Evolutionary conservation across 2,797 vertebrate species (phyloP).

Genomic region (Anabas testudineus): DNA sequence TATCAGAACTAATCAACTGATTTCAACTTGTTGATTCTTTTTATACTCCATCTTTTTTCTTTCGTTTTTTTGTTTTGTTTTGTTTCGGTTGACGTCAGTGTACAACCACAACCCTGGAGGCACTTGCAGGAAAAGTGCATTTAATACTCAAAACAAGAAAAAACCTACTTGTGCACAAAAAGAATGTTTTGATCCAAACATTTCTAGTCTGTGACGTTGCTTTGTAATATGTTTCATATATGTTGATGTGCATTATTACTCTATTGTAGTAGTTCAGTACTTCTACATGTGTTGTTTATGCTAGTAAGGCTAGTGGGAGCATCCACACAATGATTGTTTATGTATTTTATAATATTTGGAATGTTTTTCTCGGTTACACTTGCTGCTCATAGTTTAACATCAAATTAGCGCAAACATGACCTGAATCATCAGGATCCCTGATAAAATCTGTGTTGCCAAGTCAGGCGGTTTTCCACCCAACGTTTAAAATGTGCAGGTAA

Average conservation of each 20-base stretch:
- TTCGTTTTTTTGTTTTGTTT: constrained; percentile 37
- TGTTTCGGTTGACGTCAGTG: constrained; percentile 60
- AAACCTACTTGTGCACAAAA: constrained; percentile 39
- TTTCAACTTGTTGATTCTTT: constrained; percentile 88
- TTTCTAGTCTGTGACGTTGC: constrained; percentile 88
- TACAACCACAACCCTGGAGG: constrained; percentile 74
- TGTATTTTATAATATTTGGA: constrained; percentile 77
- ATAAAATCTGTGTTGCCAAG: constrained; percentile 15
- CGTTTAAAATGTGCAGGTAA: no score
- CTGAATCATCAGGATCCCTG: constrained; percentile 5
- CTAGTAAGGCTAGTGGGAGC: constrained; percentile 82
- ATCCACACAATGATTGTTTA: constrained; percentile 62
- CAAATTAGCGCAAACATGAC: constrained; percentile 30
- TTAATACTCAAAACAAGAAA: constrained; percentile 63
- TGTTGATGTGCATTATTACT: constrained; percentile 81
- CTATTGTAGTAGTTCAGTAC: constrained; percentile 82
- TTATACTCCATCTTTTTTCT: constrained; percentile 63
- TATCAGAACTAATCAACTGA: constrained; percentile 83
- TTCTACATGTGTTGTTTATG: constrained; percentile 90
- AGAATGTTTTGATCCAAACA: constrained; percentile 68
- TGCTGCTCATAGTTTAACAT: constrained; percentile 51
- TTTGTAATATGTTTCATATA: constrained; percentile 79
- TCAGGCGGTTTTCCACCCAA: neutral
- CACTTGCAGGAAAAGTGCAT: constrained; percentile 82
- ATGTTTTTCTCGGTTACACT: constrained; percentile 62